Base-by-base conservation (phyloP, 2,888 invertebrate genomes). In the Hydrotaea diabolus region DNA sequence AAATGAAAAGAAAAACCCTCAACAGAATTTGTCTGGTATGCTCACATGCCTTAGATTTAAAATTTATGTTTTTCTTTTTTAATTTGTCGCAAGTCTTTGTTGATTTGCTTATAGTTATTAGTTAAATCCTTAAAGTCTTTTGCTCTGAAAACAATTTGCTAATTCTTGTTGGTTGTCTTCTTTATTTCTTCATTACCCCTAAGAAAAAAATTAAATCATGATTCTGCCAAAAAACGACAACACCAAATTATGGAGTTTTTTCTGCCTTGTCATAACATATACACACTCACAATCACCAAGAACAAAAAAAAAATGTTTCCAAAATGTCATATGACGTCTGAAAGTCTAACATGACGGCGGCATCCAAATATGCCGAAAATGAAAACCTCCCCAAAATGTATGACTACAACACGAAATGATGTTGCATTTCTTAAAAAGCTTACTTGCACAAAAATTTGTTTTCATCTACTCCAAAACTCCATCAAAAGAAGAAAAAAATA, bases 291-390 rank as follows among this genome's bases (percentile, higher is more conserved):
- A 31, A 2, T 4, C 31, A 31, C 31, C 3, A 4, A 31, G 49
- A 19, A 31, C 31, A 7, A 4, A 31, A 36, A 19, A 21, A 64
- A 76, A 73, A 77, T 72, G 7, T 75, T 72, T 72, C 71, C 46
- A 55, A 82, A 82, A 77, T 82, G 85, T 85, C 85, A 80, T 80
- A 82, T 79, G 85, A 82, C 85, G 85, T 85, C 85, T 82, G 21
- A 73, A 79, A 82, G 85, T 85, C 85, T 85, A 55, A 26, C 59
- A 9, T 59, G 59, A 19, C 17, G n/a, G 5, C 49, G n/a, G 15
- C 49, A 43, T 43, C 43, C 43, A 43, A 21, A 57, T 21, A 31
- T 2, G 0, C 7, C 17, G 59, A 59, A 59, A 59, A 59, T 23
- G 46, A 69, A 69, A 46, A 43, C 21, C 21, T n/a, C 69, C 43